These are phyloP conservation scores for Scomber colias DNA, from an alignment of 2,113 vertebrate species.

Conservation along the genomic window DNA sequence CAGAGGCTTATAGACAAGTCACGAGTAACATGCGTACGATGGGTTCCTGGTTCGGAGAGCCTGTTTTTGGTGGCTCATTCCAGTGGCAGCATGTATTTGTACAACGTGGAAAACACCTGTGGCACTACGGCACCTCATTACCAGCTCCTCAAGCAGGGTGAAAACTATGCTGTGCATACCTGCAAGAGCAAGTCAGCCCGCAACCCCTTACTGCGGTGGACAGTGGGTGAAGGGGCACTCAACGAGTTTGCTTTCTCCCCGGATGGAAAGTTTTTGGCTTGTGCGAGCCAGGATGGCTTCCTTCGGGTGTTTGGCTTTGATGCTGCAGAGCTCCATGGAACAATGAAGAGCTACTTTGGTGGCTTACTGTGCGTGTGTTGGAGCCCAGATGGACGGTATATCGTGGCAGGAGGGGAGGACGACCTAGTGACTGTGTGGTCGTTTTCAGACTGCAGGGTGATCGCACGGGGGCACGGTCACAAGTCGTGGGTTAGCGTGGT, in stretches of 20 bases:
- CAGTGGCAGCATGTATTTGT: conserved; percentile 97
- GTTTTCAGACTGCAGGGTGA: conserved; percentile 94
- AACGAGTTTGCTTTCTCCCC: conserved; percentile 99
- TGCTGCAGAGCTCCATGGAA: conserved; percentile 95
- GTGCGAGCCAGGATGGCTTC: conserved; percentile 97
- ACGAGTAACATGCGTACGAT: conserved; percentile 97
- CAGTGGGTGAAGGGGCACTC: conserved; percentile 96
- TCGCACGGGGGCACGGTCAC: conserved; percentile 96
- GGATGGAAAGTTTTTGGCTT: conserved; percentile 96
- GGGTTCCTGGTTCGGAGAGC: conserved; percentile 98
- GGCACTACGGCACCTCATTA: conserved; percentile 97
- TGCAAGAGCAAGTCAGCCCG: conserved; percentile 99
- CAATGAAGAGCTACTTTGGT: conserved; percentile 99
- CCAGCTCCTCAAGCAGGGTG: conserved; percentile 98
- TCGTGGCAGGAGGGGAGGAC: conserved; percentile 97
- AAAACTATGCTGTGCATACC: conserved; percentile 96
- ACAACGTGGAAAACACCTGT: conserved; percentile 98
- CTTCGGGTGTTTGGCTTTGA: conserved; percentile 98
- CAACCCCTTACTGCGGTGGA: conserved; percentile 98
- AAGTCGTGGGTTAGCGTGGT: conserved; percentile 99
- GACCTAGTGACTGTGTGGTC: conserved; percentile 99
- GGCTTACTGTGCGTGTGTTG: conserved; percentile 98
- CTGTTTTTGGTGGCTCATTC: conserved; percentile 98
- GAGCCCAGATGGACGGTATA: conserved; percentile 97
- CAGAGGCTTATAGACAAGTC: conserved; percentile 99